Percentiles rank a stretch among this genome's conserved stretches.
Evolutionary conservation across 2,888 invertebrate genomes (phyloP).

Genomic region (Ornithoptera priamus): DNA sequence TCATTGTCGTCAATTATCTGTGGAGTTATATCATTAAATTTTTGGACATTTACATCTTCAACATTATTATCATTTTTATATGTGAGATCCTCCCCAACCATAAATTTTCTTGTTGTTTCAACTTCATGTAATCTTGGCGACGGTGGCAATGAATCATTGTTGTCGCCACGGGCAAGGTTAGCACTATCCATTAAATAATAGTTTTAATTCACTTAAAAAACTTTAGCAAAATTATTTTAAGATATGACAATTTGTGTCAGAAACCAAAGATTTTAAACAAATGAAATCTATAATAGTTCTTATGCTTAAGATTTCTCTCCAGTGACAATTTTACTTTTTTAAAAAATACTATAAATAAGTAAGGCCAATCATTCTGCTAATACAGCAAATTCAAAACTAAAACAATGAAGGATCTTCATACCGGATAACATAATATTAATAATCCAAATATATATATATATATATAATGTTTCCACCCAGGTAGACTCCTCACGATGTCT

Average conservation of each 20-base stretch:
- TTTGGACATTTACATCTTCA: not conserved
- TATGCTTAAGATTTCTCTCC: not conserved
- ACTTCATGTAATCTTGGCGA: conserved; percentile 30
- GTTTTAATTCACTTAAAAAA: conserved; percentile 2
- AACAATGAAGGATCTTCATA: no score
- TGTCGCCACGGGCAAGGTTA: conserved; percentile 55
- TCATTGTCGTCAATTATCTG: conserved; percentile 57
- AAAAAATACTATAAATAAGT: not conserved
- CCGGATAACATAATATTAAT: no score
- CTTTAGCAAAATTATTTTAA: not conserved
- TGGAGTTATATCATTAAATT: conserved; percentile 41
- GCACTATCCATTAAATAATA: conserved; percentile 44
- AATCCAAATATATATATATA: no score
- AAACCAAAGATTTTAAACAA: conserved; percentile 1
- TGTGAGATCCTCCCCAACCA: conserved; percentile 18
- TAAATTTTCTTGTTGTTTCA: conserved; percentile 19
- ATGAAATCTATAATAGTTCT: not conserved
- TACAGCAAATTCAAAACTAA: no score
- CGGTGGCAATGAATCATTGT: conserved; percentile 31
- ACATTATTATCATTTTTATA: not conserved
- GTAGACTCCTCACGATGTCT: no score
- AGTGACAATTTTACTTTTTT: not conserved
- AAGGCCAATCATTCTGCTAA: not conserved
- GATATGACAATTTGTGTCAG: conserved; percentile 12
- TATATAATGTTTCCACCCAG: no score